Conservation (phyloP, 2,797 vertebrate genomes). For the Poeciliopsis gracilis region DNA sequence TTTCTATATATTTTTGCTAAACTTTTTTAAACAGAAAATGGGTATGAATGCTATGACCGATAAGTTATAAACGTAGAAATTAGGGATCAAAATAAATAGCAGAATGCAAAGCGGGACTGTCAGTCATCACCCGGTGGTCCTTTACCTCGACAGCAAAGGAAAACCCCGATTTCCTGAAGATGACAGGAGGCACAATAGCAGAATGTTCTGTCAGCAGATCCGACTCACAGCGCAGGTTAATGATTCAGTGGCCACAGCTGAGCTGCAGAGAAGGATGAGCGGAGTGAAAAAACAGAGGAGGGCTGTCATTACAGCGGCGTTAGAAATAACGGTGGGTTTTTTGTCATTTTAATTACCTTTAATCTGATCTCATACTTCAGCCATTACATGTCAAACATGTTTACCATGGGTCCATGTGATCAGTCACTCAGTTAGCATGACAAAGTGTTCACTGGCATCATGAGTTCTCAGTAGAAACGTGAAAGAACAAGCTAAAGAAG, state of each 20-base stretch:
- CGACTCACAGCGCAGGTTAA: constrained; percentile 81
- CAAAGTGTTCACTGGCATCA: constrained; percentile 2
- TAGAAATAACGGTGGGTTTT: constrained; percentile 73
- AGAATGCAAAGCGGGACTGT: constrained; percentile 50
- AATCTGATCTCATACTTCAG: constrained; percentile 72
- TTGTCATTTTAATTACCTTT: constrained; percentile 80
- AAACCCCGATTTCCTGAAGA: constrained; percentile 85
- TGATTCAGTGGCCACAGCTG: constrained; percentile 80
- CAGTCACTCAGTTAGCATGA: constrained; percentile 54
- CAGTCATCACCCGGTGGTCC: constrained; percentile 70
- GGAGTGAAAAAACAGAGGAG: constrained; percentile 58
- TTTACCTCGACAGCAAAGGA: constrained; percentile 79
- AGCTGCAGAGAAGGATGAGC: constrained; percentile 61
- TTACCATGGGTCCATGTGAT: constrained; percentile 53
- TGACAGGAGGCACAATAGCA: constrained; percentile 83
- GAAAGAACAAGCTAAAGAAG: background rate
- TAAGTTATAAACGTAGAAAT: constrained; percentile 31
- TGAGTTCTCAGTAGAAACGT: background rate
- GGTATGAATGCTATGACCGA: background rate
- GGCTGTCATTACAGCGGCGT: constrained; percentile 74
- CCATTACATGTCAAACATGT: constrained; percentile 65
- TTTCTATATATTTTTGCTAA: background rate
- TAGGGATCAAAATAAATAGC: constrained; percentile 42
- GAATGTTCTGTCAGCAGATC: constrained; percentile 78
- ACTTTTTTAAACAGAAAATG: background rate